Evolutionary conservation across 1,140 invertebrate genomes (phyloP).

Genomic region (Branchinecta lindahli): DNA sequence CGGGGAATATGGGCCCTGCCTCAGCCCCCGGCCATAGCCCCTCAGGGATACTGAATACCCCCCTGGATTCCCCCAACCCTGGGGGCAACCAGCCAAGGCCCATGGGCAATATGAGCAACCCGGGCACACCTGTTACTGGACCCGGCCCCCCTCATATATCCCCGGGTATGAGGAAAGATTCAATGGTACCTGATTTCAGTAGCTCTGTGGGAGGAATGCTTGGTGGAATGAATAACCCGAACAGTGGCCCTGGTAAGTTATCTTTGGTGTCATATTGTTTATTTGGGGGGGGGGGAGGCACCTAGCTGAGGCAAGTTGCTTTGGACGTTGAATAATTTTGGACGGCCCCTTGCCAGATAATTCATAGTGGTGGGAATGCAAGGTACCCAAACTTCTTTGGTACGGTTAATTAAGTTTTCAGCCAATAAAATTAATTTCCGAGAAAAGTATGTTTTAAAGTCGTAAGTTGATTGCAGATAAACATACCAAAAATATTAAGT

Average conservation of each 20-base stretch:
- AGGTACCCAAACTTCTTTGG: no score
- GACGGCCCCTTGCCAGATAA: no score
- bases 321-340: no score
- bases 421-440: no score
- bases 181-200: constrained; percentile 25
- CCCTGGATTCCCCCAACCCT: constrained; percentile 32
- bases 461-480: no score
- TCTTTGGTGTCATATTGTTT: not conserved
- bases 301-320: no score
- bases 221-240: not conserved
- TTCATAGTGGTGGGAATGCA: no score
- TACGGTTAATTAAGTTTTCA: no score
- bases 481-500: no score
- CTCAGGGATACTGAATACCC: constrained; percentile 31
- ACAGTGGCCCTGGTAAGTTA: not conserved
- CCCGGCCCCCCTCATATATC: constrained; percentile 34
- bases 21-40: constrained; percentile 43
- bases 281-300: not conserved
- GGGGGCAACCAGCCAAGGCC: constrained; percentile 25
- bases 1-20: constrained; percentile 16
- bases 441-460: no score
- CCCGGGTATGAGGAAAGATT: constrained; percentile 29
- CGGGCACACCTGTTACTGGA: constrained; percentile 44
- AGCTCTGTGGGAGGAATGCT: not conserved
- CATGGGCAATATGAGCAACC: constrained; percentile 45